Conservation (phyloP, 2,113 vertebrate genomes). For the Scartelaos histophorus region DNA sequence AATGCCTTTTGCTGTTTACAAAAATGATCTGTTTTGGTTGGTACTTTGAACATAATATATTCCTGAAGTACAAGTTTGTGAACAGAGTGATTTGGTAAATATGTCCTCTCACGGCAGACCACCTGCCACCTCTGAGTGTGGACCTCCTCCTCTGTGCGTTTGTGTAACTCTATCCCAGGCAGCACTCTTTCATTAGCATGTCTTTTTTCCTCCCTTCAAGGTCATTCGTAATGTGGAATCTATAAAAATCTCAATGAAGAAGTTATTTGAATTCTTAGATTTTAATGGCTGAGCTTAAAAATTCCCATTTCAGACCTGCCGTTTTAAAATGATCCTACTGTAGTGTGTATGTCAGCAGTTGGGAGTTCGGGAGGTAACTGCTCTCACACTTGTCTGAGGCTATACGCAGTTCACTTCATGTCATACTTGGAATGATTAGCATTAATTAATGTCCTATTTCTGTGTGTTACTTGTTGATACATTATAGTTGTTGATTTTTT, state of each 20-base stretch:
- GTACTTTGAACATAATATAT: no score
- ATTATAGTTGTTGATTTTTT: background rate
- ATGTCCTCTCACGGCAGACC: background rate
- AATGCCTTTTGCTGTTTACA: no score
- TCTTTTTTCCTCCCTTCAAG: slow-evolving; percentile 65
- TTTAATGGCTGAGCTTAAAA: slow-evolving; percentile 78
- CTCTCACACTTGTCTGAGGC: slow-evolving; percentile 32
- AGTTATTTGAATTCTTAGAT: slow-evolving; percentile 82
- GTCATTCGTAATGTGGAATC: slow-evolving; percentile 79
- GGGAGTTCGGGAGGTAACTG: slow-evolving; percentile 66
- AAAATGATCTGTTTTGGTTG: no score
- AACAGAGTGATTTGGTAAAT: background rate
- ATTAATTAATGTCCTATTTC: background rate
- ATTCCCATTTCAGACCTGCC: slow-evolving; percentile 71
- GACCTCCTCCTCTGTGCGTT: slow-evolving; percentile 45
- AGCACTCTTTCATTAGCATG: slow-evolving; percentile 65
- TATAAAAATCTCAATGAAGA: slow-evolving; percentile 79
- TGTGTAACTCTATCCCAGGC: slow-evolving; percentile 56
- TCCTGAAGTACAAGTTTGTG: background rate
- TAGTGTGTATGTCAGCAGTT: slow-evolving; percentile 67
- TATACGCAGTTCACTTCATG: background rate
- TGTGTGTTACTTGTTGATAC: background rate
- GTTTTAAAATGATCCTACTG: slow-evolving; percentile 71
- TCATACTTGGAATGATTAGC: background rate
- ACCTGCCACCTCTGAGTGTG: slow-evolving; percentile 31